Evolutionary conservation across 2,113 vertebrate genomes (phyloP).

Genomic region (Coregonus clupeaformis): DNA sequence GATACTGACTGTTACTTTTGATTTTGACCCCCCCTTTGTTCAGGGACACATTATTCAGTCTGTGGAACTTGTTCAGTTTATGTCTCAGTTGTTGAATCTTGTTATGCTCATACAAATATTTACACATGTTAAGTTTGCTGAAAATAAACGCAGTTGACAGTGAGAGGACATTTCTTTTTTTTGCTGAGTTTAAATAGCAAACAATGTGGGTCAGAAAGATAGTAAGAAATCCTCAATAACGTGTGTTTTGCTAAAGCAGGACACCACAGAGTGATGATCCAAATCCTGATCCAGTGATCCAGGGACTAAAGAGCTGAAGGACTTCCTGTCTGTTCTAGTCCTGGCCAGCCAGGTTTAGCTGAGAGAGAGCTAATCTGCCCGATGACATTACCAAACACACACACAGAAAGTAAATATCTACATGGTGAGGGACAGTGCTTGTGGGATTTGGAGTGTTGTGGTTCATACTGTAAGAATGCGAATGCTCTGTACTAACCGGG

Average conservation of each 20-base stretch:
- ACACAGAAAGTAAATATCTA: constrained; percentile 71
- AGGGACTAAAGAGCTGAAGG: constrained; percentile 75
- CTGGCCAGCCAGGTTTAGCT: constrained; percentile 77
- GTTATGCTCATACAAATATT: too few relatives aligned
- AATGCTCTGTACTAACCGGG: constrained; percentile 80
- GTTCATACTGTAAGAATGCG: constrained; percentile 85
- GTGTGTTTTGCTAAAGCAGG: neutral
- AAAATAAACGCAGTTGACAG: too few relatives aligned
- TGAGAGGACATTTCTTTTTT: too few relatives aligned
- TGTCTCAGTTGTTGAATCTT: too few relatives aligned
- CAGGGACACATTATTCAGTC: too few relatives aligned
- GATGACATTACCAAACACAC: constrained; percentile 79
- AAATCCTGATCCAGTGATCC: constrained; percentile 29
- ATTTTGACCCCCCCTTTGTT: too few relatives aligned
- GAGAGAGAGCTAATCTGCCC: constrained; percentile 67
- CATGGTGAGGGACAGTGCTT: constrained; percentile 74
- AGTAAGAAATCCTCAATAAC: neutral
- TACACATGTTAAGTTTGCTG: too few relatives aligned
- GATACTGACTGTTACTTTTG: too few relatives aligned
- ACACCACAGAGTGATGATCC: neutral
- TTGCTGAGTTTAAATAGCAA: too few relatives aligned
- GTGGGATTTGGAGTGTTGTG: constrained; percentile 83
- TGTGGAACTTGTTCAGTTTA: too few relatives aligned
- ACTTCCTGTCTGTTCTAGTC: constrained; percentile 73
- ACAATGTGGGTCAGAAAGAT: too few relatives aligned